Percentiles rank a stretch among this genome's conserved stretches.
phyloP scores from a whole-genome alignment of 2,888 invertebrate species.

The Leucozona laternaria region DNA sequence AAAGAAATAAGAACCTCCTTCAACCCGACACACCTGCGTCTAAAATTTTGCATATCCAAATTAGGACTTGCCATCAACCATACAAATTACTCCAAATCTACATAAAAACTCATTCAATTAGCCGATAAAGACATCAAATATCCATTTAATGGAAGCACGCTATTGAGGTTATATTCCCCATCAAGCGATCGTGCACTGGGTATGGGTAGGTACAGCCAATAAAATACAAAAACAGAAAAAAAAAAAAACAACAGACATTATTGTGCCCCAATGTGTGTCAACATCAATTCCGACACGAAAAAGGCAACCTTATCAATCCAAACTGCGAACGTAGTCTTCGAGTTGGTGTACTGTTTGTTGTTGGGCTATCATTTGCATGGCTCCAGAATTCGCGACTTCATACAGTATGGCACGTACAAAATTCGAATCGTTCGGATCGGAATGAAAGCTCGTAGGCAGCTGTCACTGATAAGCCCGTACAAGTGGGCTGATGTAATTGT shows the following conservation, averaged over 20 bases:
- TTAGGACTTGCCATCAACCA: slow-evolving; percentile 32
- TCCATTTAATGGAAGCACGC: slow-evolving; percentile 42
- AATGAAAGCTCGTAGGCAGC: slow-evolving; percentile 18
- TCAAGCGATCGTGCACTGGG: slow-evolving; percentile 22
- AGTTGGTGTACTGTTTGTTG: background rate
- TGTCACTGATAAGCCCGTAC: slow-evolving; percentile 50
- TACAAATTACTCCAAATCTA: slow-evolving; percentile 46
- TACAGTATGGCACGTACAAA: slow-evolving; percentile 42
- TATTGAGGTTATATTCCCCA: slow-evolving; percentile 47
- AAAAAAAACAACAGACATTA: background rate
- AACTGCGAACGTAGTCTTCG: slow-evolving; percentile 3
- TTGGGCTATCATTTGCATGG: slow-evolving; percentile 40
- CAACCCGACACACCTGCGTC: slow-evolving; percentile 14
- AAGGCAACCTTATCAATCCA: slow-evolving; percentile 61
- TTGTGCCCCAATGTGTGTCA: slow-evolving; percentile 50
- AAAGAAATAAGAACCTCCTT: background rate
- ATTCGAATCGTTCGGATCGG: slow-evolving; percentile 4
- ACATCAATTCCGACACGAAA: slow-evolving; percentile 54
- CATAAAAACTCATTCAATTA: slow-evolving; percentile 57
- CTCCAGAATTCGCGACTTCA: slow-evolving; percentile 32
- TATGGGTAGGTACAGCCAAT: background rate
- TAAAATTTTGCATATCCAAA: slow-evolving; percentile 60
- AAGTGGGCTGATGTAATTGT: slow-evolving; percentile 44
- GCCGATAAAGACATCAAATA: slow-evolving; percentile 52
- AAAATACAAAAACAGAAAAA: slow-evolving; percentile 6